Evolutionary conservation across 2,797 vertebrate genomes (phyloP).

Genomic region (Tarsius wallacei): DNA sequence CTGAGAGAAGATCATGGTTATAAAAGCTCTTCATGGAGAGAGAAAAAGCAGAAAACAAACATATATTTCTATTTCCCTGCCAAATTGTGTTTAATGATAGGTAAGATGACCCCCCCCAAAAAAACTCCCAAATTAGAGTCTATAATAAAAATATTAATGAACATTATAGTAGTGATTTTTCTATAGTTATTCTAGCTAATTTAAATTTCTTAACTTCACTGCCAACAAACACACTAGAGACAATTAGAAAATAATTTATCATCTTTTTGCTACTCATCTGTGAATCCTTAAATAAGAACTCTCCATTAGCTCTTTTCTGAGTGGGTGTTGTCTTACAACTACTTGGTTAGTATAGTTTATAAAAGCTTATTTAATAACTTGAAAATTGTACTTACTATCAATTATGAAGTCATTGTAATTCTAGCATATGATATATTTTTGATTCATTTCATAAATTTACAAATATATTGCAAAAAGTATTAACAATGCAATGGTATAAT

Average conservation of each 20-base stretch:
- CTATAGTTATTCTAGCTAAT: neutral
- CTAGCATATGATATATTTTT: slow-evolving; percentile 28
- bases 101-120: neutral
- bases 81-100: slow-evolving; percentile 2
- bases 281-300: slow-evolving; percentile 44
- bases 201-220: slow-evolving; percentile 38
- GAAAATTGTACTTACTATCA: neutral
- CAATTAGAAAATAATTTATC: slow-evolving; percentile 27
- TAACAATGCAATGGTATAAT: slow-evolving; percentile 15
- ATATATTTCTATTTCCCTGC: slow-evolving; percentile 3
- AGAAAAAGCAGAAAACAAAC: neutral
- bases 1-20: neutral
- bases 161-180: neutral
- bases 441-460: slow-evolving; percentile 39
- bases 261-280: neutral
- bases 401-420: slow-evolving; percentile 29
- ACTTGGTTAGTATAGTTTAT: neutral
- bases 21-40: neutral
- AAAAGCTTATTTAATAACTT: slow-evolving; percentile 31
- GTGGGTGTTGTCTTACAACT: neutral
- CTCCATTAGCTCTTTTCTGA: slow-evolving; percentile 11
- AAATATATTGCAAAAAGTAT: slow-evolving; percentile 34
- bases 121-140: neutral
- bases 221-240: slow-evolving; percentile 36
- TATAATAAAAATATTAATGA: neutral